These are phyloP conservation scores for Pachydiplax longipennis DNA, from an alignment of 2,888 invertebrate genomes.

Conservation along the genomic window DNA sequence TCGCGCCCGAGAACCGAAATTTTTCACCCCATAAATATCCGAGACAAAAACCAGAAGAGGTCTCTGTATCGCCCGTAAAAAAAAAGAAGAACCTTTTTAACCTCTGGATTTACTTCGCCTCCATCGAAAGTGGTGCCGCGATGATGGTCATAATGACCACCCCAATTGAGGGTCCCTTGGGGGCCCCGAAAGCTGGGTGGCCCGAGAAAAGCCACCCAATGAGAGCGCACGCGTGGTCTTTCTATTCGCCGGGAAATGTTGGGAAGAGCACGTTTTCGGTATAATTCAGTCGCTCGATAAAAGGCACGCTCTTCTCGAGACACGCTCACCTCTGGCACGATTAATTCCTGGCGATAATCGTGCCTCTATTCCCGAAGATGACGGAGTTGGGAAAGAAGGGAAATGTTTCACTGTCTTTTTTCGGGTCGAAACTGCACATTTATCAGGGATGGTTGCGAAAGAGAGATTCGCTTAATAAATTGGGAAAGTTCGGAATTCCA, in stretches of 20 bases:
- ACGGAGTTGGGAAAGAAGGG: too few species aligned
- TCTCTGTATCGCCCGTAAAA: neutral
- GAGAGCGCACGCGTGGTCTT: neutral
- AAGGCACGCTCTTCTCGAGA: neutral
- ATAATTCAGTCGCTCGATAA: neutral
- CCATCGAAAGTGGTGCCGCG: neutral
- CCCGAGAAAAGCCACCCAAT: neutral
- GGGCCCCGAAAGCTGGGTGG: too few species aligned
- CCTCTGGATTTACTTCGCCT: conserved; percentile 8
- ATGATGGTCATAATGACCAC: neutral
- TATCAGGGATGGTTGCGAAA: too few species aligned
- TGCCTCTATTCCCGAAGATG: neutral
- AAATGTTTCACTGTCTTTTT: too few species aligned
- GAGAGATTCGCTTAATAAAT: too few species aligned
- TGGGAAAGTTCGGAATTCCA: too few species aligned
- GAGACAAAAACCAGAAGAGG: conserved; percentile 7
- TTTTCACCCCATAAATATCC: neutral
- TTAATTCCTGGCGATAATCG: neutral
- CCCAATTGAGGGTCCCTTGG: neutral
- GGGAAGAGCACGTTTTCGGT: neutral
- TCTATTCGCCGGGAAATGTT: neutral
- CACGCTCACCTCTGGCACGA: neutral
- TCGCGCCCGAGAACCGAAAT: neutral
- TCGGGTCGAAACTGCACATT: too few species aligned
- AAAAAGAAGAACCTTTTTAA: neutral